These are phyloP conservation scores for Thymelicus sylvestris DNA, from an alignment of 2,888 invertebrate genomes.

Conservation along the genomic window DNA sequence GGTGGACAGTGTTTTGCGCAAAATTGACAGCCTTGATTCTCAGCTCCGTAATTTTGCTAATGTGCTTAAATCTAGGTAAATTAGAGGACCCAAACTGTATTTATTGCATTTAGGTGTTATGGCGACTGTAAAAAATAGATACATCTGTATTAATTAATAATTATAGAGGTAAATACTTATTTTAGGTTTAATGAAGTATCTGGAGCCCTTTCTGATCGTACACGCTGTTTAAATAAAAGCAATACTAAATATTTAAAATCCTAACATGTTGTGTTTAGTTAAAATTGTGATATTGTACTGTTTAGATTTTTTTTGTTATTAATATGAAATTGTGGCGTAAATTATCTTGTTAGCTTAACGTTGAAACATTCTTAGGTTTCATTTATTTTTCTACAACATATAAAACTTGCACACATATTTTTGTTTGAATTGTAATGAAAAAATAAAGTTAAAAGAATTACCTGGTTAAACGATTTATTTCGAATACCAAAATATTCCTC, in stretches of 20 bases:
- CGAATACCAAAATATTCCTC: background rate
- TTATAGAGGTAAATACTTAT: constrained; percentile 63
- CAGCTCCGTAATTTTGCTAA: constrained; percentile 80
- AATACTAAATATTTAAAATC: constrained; percentile 65
- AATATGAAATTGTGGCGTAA: constrained; percentile 62
- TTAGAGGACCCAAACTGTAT: constrained; percentile 64
- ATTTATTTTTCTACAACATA: constrained; percentile 79
- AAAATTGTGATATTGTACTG: constrained; percentile 78
- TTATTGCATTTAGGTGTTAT: constrained; percentile 82
- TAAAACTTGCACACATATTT: constrained; percentile 75
- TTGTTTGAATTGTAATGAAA: constrained; percentile 73
- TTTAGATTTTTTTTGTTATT: constrained; percentile 68
- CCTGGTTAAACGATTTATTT: constrained; percentile 58
- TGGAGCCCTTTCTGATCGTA: constrained; percentile 57
- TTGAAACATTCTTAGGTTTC: constrained; percentile 70
- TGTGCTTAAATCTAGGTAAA: constrained; percentile 83
- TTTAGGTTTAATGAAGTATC: constrained; percentile 62
- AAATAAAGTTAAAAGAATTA: constrained; percentile 69
- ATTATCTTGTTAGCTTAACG: constrained; percentile 68
- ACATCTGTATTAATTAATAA: constrained; percentile 64
- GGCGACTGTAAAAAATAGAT: constrained; percentile 76
- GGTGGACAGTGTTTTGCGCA: constrained; percentile 69
- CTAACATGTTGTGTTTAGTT: constrained; percentile 75
- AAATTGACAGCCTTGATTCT: constrained; percentile 68
- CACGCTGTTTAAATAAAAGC: constrained; percentile 61